Conservation (phyloP, 2,888 invertebrate genomes). For the Mimachlamys varia region DNA sequence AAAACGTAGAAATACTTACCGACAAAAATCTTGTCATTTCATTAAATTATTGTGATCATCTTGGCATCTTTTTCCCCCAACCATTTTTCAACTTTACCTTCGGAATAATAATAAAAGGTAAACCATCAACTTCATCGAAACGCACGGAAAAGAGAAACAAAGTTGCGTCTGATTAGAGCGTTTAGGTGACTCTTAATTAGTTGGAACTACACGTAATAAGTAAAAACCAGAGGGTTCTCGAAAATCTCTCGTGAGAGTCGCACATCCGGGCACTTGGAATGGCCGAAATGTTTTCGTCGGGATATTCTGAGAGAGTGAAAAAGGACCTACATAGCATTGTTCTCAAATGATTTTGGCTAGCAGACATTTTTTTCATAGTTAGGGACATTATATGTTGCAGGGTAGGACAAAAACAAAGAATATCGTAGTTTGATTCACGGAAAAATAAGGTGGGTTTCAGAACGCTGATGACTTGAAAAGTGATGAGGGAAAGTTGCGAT, state of each 20-base stretch:
- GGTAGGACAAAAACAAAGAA: not conserved
- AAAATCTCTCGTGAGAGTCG: not conserved
- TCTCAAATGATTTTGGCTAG: not conserved
- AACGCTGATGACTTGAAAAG: conserved; percentile 3
- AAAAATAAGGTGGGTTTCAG: not conserved
- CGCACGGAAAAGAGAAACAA: not conserved
- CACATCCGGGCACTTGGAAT: conserved; percentile 39
- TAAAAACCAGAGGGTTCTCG: not conserved
- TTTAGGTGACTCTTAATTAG: not conserved
- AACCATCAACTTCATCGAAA: not conserved
- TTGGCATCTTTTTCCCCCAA: not conserved
- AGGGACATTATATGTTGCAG: not conserved
- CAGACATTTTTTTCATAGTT: not conserved
- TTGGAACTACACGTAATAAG: not conserved
- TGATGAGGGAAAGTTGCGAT: conserved; percentile 42
- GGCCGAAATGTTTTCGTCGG: conserved; percentile 42
- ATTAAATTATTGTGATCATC: not conserved
- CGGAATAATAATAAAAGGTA: conserved; percentile 18
- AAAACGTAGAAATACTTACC: not conserved
- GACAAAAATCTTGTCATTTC: conserved; percentile 15
- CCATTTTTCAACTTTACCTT: conserved; percentile 11
- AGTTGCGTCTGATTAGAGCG: not conserved
- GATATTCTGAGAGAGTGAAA: conserved; percentile 25
- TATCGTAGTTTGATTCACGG: not conserved
- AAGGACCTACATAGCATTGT: not conserved